Evolutionary conservation across 1,140 invertebrate species (phyloP).

Genomic region (Armadillidium nasatum): DNA sequence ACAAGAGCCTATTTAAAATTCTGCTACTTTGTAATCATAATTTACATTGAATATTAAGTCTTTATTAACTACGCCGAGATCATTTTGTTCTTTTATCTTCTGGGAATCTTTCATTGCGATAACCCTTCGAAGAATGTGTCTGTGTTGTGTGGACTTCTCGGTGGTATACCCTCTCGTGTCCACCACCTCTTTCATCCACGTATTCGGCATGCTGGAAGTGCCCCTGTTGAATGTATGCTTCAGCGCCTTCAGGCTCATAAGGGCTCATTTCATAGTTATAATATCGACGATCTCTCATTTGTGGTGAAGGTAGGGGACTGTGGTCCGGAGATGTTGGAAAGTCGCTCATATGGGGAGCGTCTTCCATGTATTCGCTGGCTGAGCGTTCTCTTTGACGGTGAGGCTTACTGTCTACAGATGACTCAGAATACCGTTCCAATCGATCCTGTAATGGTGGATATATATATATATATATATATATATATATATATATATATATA

Average conservation of each 20-base stretch:
- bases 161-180: not conserved
- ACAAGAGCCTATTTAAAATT: too few species aligned
- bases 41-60: too few species aligned
- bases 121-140: not conserved
- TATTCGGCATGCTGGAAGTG: not conserved
- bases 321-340: slow-evolving; percentile 34
- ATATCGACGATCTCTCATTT: slow-evolving; percentile 1
- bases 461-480: not conserved
- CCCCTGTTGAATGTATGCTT: not conserved
- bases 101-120: not conserved
- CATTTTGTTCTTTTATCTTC: not conserved
- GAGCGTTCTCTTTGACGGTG: slow-evolving; percentile 31
- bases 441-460: slow-evolving; percentile 30
- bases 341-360: slow-evolving; percentile 38
- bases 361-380: slow-evolving; percentile 38
- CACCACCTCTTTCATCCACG: not conserved
- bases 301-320: slow-evolving; percentile 17
- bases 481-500: not conserved
- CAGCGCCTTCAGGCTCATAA: not conserved
- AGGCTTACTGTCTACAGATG: slow-evolving; percentile 31
- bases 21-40: too few species aligned
- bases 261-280: slow-evolving; percentile 6
- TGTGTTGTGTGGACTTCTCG: not conserved
- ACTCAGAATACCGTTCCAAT: slow-evolving; percentile 36
- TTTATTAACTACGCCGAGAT: too few species aligned